Evolutionary conservation across 2,113 vertebrate genomes (phyloP).

Genomic region (Brachirus orientalis): DNA sequence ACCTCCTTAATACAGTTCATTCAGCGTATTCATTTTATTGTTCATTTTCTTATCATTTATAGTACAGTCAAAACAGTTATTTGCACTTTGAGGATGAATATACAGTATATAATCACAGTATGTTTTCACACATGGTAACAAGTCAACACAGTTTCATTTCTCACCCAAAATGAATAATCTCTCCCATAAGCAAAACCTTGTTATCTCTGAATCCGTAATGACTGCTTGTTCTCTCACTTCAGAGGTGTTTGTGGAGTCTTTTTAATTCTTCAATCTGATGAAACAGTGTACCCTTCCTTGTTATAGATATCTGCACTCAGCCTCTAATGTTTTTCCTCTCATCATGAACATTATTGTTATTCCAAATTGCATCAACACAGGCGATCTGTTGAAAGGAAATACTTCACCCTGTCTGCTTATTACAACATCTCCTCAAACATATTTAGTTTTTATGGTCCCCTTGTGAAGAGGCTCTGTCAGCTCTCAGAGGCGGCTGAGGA

Average conservation of each 20-base stretch:
- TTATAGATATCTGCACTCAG: conserved; percentile 6
- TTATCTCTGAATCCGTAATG: conserved; percentile 31
- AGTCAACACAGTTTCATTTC: background rate
- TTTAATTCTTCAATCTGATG: background rate
- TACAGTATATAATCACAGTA: background rate
- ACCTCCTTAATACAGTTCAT: too few relatives aligned
- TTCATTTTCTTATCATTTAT: too few relatives aligned
- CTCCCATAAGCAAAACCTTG: background rate
- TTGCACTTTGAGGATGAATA: background rate
- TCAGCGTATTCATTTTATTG: too few relatives aligned
- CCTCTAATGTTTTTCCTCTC: conserved; percentile 3
- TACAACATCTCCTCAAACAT: conserved; percentile 11
- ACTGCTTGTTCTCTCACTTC: background rate
- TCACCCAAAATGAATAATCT: background rate
- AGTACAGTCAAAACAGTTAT: background rate
- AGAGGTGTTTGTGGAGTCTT: conserved; percentile 23
- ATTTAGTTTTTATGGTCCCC: conserved; percentile 13
- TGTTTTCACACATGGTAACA: background rate
- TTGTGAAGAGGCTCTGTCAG: conserved; percentile 10
- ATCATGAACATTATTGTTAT: background rate
- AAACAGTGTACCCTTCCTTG: background rate
- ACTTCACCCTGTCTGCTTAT: background rate
- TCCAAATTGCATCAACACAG: conserved; percentile 14
- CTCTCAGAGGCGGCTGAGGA: background rate
- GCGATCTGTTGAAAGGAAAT: background rate